Conservation (phyloP, 2,888 invertebrate genomes). For the Drosophila antonietae region DNA sequence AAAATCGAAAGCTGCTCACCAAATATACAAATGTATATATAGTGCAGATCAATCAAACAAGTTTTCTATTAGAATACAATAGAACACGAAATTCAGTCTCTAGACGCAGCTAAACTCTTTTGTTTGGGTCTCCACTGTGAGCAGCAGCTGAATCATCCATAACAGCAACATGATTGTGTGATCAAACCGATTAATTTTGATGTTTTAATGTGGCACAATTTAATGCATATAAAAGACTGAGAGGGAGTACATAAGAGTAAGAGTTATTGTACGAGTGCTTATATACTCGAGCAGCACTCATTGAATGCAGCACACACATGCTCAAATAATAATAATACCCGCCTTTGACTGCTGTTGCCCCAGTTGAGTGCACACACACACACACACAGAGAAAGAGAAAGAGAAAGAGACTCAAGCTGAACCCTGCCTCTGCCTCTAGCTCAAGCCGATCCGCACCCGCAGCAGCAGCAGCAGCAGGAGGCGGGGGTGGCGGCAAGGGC, state of each 20-base stretch:
- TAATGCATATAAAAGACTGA: conserved; percentile 15
- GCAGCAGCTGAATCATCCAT: conserved; percentile 63
- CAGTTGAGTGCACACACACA: conserved; percentile 41
- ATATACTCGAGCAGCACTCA: conserved; percentile 18
- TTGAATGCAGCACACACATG: conserved; percentile 38
- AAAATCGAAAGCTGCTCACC: conserved; percentile 7
- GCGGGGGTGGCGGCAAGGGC: background rate
- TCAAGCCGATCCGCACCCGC: conserved; percentile 53
- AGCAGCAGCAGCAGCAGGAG: conserved; percentile 23
- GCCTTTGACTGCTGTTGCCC: conserved; percentile 48
- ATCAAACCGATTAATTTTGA: conserved; percentile 66
- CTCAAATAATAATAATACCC: conserved; percentile 62
- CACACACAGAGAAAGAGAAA: conserved; percentile 1
- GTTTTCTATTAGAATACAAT: conserved; percentile 14
- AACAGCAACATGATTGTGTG: conserved; percentile 61
- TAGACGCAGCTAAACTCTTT: conserved; percentile 21
- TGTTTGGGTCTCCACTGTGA: conserved; percentile 17
- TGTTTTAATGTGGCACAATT: conserved; percentile 58
- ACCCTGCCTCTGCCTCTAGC: conserved; percentile 27
- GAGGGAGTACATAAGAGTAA: background rate
- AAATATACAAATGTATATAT: background rate
- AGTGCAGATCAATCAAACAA: conserved; percentile 2
- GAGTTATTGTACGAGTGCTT: conserved; percentile 14
- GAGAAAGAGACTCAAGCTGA: background rate
- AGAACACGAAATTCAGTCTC: conserved; percentile 14